Evolutionary conservation across 35 echinoderm and acorn worm genomes (phyloP).

Genomic region (Heliocidaris erythrogramma): DNA sequence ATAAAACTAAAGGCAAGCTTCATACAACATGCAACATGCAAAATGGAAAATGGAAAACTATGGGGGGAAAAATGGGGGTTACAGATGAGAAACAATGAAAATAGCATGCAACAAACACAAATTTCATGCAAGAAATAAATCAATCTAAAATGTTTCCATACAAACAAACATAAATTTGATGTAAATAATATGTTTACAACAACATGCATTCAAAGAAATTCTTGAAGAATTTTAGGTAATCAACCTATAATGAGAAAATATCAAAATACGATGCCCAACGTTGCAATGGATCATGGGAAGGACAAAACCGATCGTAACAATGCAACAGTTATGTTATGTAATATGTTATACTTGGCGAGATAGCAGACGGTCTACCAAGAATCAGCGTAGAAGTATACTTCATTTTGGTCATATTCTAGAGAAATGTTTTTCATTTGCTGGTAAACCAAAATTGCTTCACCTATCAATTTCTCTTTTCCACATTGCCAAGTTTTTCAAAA

Average conservation of each 20-base stretch:
- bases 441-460: too few species aligned
- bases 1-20: background rate
- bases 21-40: background rate
- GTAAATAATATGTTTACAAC: background rate
- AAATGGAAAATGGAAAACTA: background rate
- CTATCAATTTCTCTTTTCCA: too few species aligned
- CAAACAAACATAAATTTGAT: background rate
- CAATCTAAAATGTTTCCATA: background rate
- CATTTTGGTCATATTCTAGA: too few species aligned
- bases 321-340: too few species aligned
- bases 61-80: too few species aligned
- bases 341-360: too few species aligned
- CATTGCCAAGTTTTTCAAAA: too few species aligned
- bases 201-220: background rate
- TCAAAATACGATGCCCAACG: too few species aligned
- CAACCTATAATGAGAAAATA: background rate
- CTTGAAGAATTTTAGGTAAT: background rate
- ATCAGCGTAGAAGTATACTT: too few species aligned
- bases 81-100: background rate
- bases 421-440: too few species aligned
- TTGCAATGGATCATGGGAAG: background rate
- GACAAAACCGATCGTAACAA: background rate
- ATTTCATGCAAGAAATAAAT: background rate
- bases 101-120: background rate
- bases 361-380: too few species aligned